Base-by-base conservation (phyloP, 2,888 invertebrate species). In the Liopterus haemorrhoidalis region DNA sequence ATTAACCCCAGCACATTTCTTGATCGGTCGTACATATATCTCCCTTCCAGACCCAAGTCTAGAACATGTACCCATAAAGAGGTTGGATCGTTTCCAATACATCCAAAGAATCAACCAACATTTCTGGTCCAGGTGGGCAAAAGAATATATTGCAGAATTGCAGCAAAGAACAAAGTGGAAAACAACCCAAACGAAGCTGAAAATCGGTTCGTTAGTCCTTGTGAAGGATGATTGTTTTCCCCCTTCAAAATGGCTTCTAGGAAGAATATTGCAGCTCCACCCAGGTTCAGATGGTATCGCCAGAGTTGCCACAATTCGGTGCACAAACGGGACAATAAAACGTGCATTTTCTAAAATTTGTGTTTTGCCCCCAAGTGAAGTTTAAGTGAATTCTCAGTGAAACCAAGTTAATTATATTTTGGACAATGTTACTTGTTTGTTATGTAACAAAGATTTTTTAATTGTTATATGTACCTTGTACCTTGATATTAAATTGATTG, bases 1-100 rank as follows among this genome's bases (percentile, higher is more conserved):
- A 4, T 39, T 61, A 2, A 59, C 59, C 0, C 61, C 61, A 5
- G 57, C 53, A n/a, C 60, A 62, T 47, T 57, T 62, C 37, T 43
- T 62, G 3, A 46, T 59, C 16, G 58, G 55, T 3, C 18, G 38
- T 14, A 20, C 50, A 2, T 30, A 52, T 3, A 44, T 19, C 2
- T 3, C 36, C 1, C 32, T 54, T 2, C 42, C 53, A 2, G 53
- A 55, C 6, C 49, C 51, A 5, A 4, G 35, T 14, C 12, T 51
- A 11, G 21, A 33, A 3, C 45, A 54, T 19, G 15, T 49, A 15
- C 18, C 41, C 16, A 20, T 37, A 11, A 49, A 48, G 5, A 28
- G 49, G 14, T 36, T 54, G 4, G 33, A 39, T 9, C 43, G 42
- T 8, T 55, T 51, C 42, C 44, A 54, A 41, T 30, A 43, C 14